phyloP scores from a whole-genome alignment of 2,113 vertebrate genomes.

The Atlantisia rogersi region DNA sequence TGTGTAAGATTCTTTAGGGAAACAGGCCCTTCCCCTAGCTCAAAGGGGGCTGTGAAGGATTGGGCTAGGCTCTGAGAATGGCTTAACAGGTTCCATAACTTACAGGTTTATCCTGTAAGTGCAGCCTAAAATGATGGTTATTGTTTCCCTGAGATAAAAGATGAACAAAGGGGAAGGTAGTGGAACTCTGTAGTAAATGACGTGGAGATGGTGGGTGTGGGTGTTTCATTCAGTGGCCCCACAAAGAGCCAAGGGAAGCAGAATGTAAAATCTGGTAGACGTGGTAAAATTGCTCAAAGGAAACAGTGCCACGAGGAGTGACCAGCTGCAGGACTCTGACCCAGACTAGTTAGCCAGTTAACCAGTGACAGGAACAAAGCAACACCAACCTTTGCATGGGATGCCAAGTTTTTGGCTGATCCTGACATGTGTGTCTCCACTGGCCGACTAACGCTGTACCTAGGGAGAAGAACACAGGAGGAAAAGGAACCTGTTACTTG shows the following conservation, averaged over 20 bases:
- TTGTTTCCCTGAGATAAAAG: neutral
- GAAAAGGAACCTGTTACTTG: neutral
- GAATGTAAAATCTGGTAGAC: neutral
- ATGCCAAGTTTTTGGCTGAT: slow-evolving; percentile 82
- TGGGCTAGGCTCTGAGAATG: neutral
- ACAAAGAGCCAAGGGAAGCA: neutral
- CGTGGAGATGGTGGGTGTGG: neutral
- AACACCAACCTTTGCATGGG: slow-evolving; percentile 84
- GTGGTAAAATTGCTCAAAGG: neutral
- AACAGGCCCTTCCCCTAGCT: neutral
- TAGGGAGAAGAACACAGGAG: slow-evolving; percentile 33
- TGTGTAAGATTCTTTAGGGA: neutral
- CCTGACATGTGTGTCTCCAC: slow-evolving; percentile 91
- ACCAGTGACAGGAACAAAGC: neutral
- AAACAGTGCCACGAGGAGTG: neutral
- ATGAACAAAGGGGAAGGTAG: neutral
- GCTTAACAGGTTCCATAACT: neutral
- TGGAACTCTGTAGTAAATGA: neutral
- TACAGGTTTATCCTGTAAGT: accelerated
- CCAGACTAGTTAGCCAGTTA: neutral
- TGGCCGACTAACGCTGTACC: slow-evolving; percentile 91
- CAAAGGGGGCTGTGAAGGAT: neutral
- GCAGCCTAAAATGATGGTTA: neutral
- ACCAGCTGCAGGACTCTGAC: neutral
- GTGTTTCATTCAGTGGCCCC: neutral